phyloP scores from a whole-genome alignment of 2,113 vertebrate genomes.

The Cyprinus carpio region DNA sequence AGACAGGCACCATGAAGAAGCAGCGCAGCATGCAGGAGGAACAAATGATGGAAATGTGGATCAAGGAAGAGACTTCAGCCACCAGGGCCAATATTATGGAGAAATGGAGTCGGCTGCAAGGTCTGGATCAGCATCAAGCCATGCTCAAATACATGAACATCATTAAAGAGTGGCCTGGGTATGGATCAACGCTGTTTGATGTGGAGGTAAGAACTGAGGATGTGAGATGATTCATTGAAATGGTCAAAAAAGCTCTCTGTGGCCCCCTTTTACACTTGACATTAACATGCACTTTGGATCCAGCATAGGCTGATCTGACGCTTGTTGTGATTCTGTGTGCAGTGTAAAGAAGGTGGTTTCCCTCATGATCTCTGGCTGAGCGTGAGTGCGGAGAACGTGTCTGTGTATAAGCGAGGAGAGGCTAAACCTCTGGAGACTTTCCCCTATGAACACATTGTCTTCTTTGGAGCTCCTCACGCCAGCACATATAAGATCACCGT shows the following conservation, averaged over 20 bases:
- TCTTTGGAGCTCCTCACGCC: conserved; percentile 86
- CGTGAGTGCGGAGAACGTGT: conserved; percentile 88
- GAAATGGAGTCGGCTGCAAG: conserved; percentile 88
- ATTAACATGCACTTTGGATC: background rate
- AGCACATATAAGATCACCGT: conserved; percentile 92
- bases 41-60: conserved; percentile 94
- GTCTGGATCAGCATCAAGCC: conserved; percentile 87
- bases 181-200: conserved; percentile 90
- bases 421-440: conserved; percentile 88
- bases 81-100: conserved; percentile 85
- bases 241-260: background rate
- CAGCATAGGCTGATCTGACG: conserved; percentile 42
- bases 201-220: conserved; percentile 80
- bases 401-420: conserved; percentile 89
- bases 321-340: conserved; percentile 79
- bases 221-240: no score
- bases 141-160: conserved; percentile 92
- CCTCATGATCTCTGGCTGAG: conserved; percentile 90
- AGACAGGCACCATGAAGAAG: conserved; percentile 87
- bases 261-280: no score
- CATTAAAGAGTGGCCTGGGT: conserved; percentile 89
- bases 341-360: conserved; percentile 94
- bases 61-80: conserved; percentile 89
- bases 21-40: conserved; percentile 87
- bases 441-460: conserved; percentile 90